Percentiles rank a stretch among this genome's conserved stretches.
These are phyloP conservation scores for Rhinopomastus cyanomelas DNA, from an alignment of 2,113 vertebrate genomes.

Conservation along the genomic window DNA sequence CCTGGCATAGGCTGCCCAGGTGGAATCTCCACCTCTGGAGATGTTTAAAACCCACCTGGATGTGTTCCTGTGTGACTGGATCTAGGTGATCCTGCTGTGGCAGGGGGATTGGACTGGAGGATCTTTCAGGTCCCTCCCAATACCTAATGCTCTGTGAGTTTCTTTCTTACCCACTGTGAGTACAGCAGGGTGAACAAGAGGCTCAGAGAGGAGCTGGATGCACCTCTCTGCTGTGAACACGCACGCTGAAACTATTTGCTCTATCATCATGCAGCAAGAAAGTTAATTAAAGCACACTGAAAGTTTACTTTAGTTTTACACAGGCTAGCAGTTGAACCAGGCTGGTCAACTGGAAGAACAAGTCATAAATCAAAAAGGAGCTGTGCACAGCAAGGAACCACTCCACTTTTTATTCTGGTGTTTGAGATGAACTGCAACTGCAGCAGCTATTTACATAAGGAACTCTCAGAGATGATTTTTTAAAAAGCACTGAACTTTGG, in stretches of 20 bases:
- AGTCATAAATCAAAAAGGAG: constrained; percentile 15
- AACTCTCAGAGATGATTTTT: background rate
- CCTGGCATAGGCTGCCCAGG: no score
- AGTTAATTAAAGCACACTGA: constrained; percentile 37
- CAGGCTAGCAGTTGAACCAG: constrained; percentile 34
- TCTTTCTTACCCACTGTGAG: background rate
- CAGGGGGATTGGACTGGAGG: no score
- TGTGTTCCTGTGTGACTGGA: no score
- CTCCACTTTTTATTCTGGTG: background rate
- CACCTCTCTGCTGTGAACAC: background rate
- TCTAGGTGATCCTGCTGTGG: no score
- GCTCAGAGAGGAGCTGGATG: background rate
- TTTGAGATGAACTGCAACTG: background rate
- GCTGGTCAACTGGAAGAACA: constrained; percentile 42
- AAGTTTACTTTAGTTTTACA: constrained; percentile 43
- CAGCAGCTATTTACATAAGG: background rate
- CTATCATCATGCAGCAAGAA: background rate
- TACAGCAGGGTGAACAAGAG: background rate
- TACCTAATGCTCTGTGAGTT: no score
- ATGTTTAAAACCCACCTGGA: no score
- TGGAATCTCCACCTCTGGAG: no score
- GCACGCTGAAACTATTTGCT: background rate
- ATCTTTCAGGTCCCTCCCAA: no score
- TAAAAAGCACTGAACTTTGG: background rate
- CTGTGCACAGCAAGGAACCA: background rate